Conservation (phyloP, 2,888 invertebrate genomes). For the Linyphia triangularis region DNA sequence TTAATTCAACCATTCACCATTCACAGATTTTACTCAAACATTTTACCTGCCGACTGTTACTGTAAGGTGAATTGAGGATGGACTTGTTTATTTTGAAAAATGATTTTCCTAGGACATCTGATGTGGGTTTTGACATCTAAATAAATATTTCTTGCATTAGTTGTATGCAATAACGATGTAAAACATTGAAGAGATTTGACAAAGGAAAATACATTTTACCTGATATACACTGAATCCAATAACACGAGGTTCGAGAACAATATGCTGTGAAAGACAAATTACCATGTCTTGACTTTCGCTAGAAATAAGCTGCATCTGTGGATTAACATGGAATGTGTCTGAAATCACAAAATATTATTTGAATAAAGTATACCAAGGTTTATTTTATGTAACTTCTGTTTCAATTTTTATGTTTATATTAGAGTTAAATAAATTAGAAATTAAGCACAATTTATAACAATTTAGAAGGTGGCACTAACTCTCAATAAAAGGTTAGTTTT, state of each 20-base stretch:
- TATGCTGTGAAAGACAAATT: conserved; percentile 92
- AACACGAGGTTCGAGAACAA: conserved; percentile 94
- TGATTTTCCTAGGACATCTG: conserved; percentile 88
- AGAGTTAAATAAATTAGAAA: too few relatives aligned
- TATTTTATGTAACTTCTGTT: too few relatives aligned
- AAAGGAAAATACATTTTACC: conserved; percentile 14
- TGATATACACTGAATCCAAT: conserved; percentile 93
- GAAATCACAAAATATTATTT: conserved; percentile 77
- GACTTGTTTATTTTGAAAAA: conserved; percentile 93
- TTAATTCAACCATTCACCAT: too few relatives aligned
- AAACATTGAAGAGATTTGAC: neutral
- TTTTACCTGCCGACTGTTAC: conserved; percentile 91
- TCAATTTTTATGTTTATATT: too few relatives aligned
- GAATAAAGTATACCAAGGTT: neutral
- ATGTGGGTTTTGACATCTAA: conserved; percentile 82
- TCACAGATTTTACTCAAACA: neutral
- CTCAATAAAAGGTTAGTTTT: too few relatives aligned
- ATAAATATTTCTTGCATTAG: neutral
- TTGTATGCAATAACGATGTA: neutral
- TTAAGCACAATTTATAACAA: too few relatives aligned
- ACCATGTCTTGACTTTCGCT: conserved; percentile 89
- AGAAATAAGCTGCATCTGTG: conserved; percentile 89
- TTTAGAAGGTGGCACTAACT: too few relatives aligned
- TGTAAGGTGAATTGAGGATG: conserved; percentile 92
- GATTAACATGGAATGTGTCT: conserved; percentile 95